Conservation (phyloP, 2,888 invertebrate genomes). For the Latrodectus hesperus region DNA sequence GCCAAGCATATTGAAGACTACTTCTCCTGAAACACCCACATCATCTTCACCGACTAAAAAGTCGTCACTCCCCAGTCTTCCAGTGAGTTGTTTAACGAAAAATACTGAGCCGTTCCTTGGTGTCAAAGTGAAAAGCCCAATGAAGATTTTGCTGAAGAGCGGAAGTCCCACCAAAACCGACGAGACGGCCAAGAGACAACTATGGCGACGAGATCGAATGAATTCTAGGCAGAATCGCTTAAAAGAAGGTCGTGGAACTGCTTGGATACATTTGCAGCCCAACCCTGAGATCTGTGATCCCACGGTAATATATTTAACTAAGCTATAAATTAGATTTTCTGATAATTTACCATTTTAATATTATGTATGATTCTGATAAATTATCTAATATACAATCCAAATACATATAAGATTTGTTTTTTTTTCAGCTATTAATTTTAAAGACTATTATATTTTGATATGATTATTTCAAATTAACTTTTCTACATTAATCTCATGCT, state of each 20-base stretch:
- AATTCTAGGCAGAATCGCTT: conserved; percentile 30
- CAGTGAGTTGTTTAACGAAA: not conserved
- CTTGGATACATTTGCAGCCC: conserved; percentile 86
- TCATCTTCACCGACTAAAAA: not conserved
- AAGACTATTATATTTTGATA: too few relatives aligned
- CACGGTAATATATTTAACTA: conserved; percentile 78
- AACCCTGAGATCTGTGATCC: conserved; percentile 86
- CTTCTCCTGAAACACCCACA: not conserved
- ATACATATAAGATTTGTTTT: too few relatives aligned
- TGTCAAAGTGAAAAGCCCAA: conserved; percentile 30
- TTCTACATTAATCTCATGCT: too few relatives aligned
- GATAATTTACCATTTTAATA: too few relatives aligned
- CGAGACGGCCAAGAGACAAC: conserved; percentile 22
- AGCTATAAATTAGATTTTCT: too few relatives aligned
- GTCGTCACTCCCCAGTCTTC: conserved; percentile 25
- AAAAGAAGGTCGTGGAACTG: conserved; percentile 79
- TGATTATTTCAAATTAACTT: too few relatives aligned
- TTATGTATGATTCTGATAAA: too few relatives aligned
- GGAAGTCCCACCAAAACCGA: conserved; percentile 16
- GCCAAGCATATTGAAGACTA: not conserved
- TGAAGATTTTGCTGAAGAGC: conserved; percentile 32
- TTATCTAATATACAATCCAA: too few relatives aligned
- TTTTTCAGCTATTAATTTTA: too few relatives aligned
- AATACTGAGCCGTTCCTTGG: not conserved
- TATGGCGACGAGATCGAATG: conserved; percentile 22